Conservation (phyloP, 2,888 invertebrate species). For the Caenorhabditis becei region DNA sequence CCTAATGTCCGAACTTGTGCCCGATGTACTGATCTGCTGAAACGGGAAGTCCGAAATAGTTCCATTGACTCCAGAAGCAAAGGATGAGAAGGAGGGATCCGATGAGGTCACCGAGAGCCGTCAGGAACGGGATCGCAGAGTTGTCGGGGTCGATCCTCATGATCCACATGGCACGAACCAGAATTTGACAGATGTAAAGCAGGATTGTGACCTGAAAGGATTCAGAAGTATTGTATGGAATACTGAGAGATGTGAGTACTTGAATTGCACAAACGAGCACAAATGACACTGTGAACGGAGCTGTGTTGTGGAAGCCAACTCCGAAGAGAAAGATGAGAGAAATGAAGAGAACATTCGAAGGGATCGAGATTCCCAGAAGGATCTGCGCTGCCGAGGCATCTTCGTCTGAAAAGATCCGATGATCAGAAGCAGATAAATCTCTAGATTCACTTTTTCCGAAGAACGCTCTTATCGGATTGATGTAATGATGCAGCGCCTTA, state of each 20-base stretch:
- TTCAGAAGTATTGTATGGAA: background rate
- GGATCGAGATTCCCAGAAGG: slow-evolving; percentile 71
- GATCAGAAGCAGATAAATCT: background rate
- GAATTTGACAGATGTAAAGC: slow-evolving; percentile 76
- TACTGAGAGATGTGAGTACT: slow-evolving; percentile 35
- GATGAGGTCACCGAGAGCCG: slow-evolving; percentile 75
- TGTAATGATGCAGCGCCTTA: slow-evolving; percentile 45
- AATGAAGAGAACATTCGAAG: slow-evolving; percentile 75
- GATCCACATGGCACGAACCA: slow-evolving; percentile 76
- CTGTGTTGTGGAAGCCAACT: slow-evolving; percentile 63
- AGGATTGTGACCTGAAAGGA: slow-evolving; percentile 72
- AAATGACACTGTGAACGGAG: slow-evolving; percentile 65
- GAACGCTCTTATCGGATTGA: slow-evolving; percentile 63
- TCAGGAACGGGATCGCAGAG: slow-evolving; percentile 78
- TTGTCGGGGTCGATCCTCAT: slow-evolving; percentile 76
- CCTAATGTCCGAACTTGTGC: slow-evolving; percentile 58
- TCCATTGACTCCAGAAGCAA: slow-evolving; percentile 61
- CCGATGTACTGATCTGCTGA: slow-evolving; percentile 54
- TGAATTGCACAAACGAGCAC: slow-evolving; percentile 67
- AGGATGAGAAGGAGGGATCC: slow-evolving; percentile 63
- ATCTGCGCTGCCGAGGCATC: slow-evolving; percentile 73
- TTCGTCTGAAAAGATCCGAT: slow-evolving; percentile 64
- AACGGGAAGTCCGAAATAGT: slow-evolving; percentile 49
- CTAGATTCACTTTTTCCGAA: slow-evolving; percentile 57
- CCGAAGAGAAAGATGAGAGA: slow-evolving; percentile 70